Evolutionary conservation across 2,797 vertebrate genomes (phyloP), one percentile per base, ranked within the genome.

Genomic region (Todus mexicanus): DNA sequence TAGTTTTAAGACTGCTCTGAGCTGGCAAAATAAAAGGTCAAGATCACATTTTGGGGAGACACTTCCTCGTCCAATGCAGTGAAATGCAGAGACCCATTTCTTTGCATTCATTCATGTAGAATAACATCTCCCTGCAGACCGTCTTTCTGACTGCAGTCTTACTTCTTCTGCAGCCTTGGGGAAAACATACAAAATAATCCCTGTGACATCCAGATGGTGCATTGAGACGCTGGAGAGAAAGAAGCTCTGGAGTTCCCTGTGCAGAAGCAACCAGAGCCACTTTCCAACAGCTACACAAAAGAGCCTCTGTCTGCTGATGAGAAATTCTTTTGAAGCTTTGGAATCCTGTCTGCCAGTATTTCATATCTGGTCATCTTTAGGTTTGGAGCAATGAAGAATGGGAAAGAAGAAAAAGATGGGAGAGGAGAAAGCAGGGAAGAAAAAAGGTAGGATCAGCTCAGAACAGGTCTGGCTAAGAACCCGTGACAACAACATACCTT

Each of bases 271-370:
- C 63, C 93, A 92, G 85, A 95, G 61, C 94, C 92, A 74, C 84
- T 59, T 12, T 91, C 85, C 89, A 93, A 92, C 68, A 53, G 69
- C 80, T 61, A 48, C 85, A 98, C 97, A 98, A 97, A 37, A 26
- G 57, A 92, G 82, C 77, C 93, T 97, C 97, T 98, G 97, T 98
- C 57, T 45, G 50, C 75, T 74, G 73, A 54, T 82, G 95, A 97
- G 87, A 88, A 91, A 81, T 87, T 48, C 73, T 96, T 97, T 97
- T 97, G 98, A 98, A 97, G 97, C 89, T 59, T 85, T 94, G 96
- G 92, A 96, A 96, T 94, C 94, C 78, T 79, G 93, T 91, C 60
- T 78, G 95, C 94, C 96, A 97, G 66, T 86, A 86, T 95, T 97
- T 96, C 96, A 47, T 97, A 94, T 97, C 96, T 97, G 94, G 71